A percentile compares a stretch with the other conserved stretches of the same genome.
phyloP scores from a whole-genome alignment of 2,113 vertebrate genomes.

The Syrmaticus mikado region DNA sequence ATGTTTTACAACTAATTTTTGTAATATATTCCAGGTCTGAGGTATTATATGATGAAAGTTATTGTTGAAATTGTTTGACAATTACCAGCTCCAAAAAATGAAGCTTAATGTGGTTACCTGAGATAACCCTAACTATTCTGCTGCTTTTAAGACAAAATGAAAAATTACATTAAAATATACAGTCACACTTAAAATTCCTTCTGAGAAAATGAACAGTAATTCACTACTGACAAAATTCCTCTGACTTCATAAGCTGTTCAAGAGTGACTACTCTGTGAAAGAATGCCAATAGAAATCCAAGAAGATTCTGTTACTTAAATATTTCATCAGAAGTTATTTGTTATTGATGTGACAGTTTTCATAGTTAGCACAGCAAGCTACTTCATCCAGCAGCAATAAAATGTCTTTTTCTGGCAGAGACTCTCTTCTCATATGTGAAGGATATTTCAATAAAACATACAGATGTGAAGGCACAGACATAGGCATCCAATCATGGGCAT shows the following conservation, averaged over 20 bases:
- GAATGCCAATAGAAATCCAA: slow-evolving; percentile 39
- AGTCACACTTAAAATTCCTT: slow-evolving; percentile 18
- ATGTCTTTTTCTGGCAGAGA: background rate
- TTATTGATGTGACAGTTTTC: slow-evolving; percentile 46
- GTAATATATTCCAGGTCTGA: background rate
- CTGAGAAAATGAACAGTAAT: slow-evolving; percentile 39
- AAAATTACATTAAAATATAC: background rate
- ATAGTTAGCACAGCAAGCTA: background rate
- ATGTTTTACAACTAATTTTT: background rate
- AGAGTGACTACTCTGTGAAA: background rate
- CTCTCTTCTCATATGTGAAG: background rate
- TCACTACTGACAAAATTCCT: slow-evolving; percentile 15
- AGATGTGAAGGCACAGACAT: background rate
- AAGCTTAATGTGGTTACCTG: background rate
- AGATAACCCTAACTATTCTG: slow-evolving; percentile 10
- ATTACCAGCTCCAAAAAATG: background rate
- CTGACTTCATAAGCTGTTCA: slow-evolving; percentile 7
- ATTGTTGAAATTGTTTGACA: background rate
- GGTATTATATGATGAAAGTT: background rate
- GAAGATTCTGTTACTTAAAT: slow-evolving; percentile 57
- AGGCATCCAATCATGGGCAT: accelerated
- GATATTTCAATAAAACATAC: background rate
- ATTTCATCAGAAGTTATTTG: slow-evolving; percentile 63
- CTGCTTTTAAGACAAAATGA: slow-evolving; percentile 19
- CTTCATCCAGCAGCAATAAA: slow-evolving; percentile 10